A percentile compares a stretch with the other conserved stretches of the same genome.
Evolutionary conservation across 2,797 vertebrate species (phyloP).

Genomic region (Hirundo rustica): DNA sequence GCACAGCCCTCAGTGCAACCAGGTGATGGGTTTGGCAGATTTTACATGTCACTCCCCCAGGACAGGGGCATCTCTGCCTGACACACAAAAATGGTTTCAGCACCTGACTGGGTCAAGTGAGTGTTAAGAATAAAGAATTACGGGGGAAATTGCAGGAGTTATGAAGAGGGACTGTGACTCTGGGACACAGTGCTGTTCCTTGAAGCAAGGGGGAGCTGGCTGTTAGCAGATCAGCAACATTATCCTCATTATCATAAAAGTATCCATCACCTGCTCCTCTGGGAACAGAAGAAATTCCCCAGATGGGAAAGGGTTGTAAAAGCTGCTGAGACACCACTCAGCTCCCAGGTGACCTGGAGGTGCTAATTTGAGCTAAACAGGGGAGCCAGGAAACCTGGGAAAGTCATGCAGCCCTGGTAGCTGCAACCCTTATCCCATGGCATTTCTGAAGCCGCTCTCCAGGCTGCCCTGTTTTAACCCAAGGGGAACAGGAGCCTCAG

Average conservation of each 20-base stretch:
- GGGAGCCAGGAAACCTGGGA: neutral
- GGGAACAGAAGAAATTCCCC: neutral
- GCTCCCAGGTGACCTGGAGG: neutral
- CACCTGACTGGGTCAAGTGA: too few species aligned
- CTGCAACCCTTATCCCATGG: neutral
- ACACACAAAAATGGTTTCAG: neutral
- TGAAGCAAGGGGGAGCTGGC: neutral
- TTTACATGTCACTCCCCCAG: fast-evolving
- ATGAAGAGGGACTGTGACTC: neutral
- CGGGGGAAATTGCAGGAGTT: neutral
- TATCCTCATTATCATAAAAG: neutral
- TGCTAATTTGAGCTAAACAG: neutral
- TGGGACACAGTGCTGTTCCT: neutral
- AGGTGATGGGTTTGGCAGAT: neutral
- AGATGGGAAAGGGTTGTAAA: neutral
- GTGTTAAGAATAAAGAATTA: neutral
- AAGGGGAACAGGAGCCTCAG: neutral
- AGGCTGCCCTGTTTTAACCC: neutral
- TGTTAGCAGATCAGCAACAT: neutral
- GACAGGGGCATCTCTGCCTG: neutral
- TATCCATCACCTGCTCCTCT: neutral
- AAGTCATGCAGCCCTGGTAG: neutral
- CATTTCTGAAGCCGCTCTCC: neutral
- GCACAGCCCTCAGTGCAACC: neutral
- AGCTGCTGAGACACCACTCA: neutral